Evolutionary conservation across 2,797 vertebrate genomes (phyloP), one percentile per base, ranked within the genome.

Genomic region (Bradypus variegatus): DNA sequence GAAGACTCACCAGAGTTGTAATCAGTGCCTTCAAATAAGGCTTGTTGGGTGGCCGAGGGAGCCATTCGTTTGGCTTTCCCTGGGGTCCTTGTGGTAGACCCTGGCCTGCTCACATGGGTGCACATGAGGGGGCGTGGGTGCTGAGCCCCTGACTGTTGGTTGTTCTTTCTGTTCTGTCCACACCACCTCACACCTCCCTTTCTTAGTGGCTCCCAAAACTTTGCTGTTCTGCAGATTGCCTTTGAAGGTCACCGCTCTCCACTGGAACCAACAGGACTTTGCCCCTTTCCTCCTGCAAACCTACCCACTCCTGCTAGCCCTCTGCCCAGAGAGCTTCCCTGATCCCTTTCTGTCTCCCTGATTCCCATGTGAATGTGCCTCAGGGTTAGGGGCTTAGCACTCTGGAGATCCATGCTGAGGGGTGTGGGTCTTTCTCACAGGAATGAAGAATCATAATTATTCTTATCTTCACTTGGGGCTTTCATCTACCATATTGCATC

Each of bases 301-400:
- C 10, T 11, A 50, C n/a, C 23, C 27, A 15, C 38, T 31, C 25
- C 62, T 78, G 55, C 55, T 29, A n/a, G 41, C 58, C 19, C 18
- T 58, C 48, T 55, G 2, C 31, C n/a, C 6, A 21, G 11, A 8
- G 65, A 23, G 4, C 14, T 18, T 18, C 33, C 18, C 33, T 7
- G 11, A 58, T 76, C 75, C 67, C 75, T 73, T 84, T 29, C 50
- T 75, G 8, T 91, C 36, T 93, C 60, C 31, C 88, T 53, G 64
- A 55, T 50, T 82, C n/a, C 41, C 29, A 41, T 2, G 27, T 2
- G 1, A n/a, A 33, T 6, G 11, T 55, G 73, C 33, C 70, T 65
- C 36, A 77, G 72, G 69, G n/a, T 25, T 19, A 45, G 27, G 25
- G 25, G 10, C 25, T 16, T 85, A 33, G 62, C 2, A 5, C 21